Evolutionary conservation across 2,797 vertebrate species (phyloP), one percentile per base, ranked within the genome.

Genomic region (Bovichtus diacanthus): DNA sequence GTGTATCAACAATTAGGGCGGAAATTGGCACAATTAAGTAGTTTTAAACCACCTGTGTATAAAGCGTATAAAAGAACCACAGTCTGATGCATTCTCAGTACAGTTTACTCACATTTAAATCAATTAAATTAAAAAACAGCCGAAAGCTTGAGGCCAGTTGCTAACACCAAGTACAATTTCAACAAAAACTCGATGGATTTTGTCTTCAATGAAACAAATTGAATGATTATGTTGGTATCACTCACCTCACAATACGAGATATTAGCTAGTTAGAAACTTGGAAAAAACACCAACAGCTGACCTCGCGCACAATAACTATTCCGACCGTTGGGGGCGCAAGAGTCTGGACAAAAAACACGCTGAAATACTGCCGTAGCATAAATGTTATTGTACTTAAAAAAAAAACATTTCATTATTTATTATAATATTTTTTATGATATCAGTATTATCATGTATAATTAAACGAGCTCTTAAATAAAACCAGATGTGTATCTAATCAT

Each of bases 231-330:
- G 43, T 21, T 25, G 9, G 38, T 11, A 13, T 23, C 60, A 27
- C 55, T 58, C 67, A 90, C 81, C 88, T 74, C 79, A 70, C 18
- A 80, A 72, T 12, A 31, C 7, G 1, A 44, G 46, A 41, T 65
- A 87, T 73, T 65, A 90, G 31, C 41, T 63, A 0, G 62, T 25
- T 23, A 75, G 19, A 70, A 88, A 81, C 34, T 74, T 84, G 12
- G 65, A 62, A 25, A 90, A 69, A 15, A 9, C 41, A n/a, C 38
- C 4, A 13, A 15, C 21, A 59, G 29, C 31, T 34, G 31, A 25
- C 49, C 10, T 11, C 15, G 3, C 7, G 15, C 34, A 36, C 31
- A 53, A 36, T 67, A 77, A 23, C 71, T 66, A 71, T 63, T 70
- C 19, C 19, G 39, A 43, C 70, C 49, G 8, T 0, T 63, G 36